Conservation (phyloP, 1,140 invertebrate species). For the Mactra quadrangularis region DNA sequence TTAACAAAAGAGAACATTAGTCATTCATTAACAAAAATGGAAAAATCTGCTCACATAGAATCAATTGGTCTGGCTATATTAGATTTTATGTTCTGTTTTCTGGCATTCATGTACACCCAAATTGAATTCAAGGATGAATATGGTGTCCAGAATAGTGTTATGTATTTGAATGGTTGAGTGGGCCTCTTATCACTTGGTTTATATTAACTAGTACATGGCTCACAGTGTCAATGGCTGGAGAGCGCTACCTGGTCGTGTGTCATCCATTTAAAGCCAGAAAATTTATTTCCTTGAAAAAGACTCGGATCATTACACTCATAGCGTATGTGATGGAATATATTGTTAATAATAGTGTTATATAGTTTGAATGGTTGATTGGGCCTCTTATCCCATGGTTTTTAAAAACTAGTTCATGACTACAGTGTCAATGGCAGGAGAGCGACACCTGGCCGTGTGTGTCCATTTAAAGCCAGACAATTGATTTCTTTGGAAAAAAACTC, state of each 20-base stretch:
- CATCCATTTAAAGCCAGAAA: constrained; percentile 81
- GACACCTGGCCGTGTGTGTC: too few species aligned
- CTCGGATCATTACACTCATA: too few species aligned
- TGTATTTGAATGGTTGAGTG: constrained; percentile 76
- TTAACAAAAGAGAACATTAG: constrained; percentile 80
- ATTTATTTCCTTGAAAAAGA: constrained; percentile 77
- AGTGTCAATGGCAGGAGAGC: too few species aligned
- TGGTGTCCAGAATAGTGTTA: constrained; percentile 48
- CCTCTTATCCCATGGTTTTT: too few species aligned
- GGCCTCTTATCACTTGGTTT: constrained; percentile 80
- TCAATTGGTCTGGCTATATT: constrained; percentile 80
- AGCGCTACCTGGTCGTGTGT: constrained; percentile 81
- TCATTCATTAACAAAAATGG: constrained; percentile 79
- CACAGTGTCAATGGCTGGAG: constrained; percentile 81
- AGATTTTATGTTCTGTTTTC: constrained; percentile 81
- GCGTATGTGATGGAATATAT: too few species aligned
- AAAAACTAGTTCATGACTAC: too few species aligned
- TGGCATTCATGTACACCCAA: constrained; percentile 77
- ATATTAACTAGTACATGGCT: constrained; percentile 81
- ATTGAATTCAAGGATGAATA: constrained; percentile 69
- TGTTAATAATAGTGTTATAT: too few species aligned
- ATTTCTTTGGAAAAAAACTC: too few species aligned
- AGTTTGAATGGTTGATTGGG: too few species aligned
- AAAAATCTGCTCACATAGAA: constrained; percentile 81
- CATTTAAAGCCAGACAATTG: too few species aligned